These are phyloP conservation scores for Gadus chalcogrammus DNA, from an alignment of 2,113 vertebrate species.

Conservation along the genomic window DNA sequence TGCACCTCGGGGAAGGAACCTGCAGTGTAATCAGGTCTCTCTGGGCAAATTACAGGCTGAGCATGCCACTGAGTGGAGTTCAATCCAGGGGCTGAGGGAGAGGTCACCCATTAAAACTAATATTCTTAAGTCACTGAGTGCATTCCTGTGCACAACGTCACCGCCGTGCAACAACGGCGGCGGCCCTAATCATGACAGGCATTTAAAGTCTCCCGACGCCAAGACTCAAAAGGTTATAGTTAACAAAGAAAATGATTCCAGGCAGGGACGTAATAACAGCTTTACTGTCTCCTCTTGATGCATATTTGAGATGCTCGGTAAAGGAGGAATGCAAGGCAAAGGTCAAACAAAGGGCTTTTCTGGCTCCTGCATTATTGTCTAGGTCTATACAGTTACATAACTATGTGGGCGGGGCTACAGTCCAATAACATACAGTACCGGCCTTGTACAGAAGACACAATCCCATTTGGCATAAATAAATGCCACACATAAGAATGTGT, in stretches of 20 bases:
- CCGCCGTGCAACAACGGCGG: slow-evolving; percentile 18
- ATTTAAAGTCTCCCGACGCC: slow-evolving; percentile 23
- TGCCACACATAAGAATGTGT: no score
- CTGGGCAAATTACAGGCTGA: slow-evolving; percentile 66
- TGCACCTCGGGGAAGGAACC: slow-evolving; percentile 41
- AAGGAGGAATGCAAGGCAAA: slow-evolving; percentile 53
- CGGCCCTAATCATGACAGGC: slow-evolving; percentile 40
- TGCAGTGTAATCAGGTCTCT: slow-evolving; percentile 51
- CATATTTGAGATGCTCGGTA: slow-evolving; percentile 51
- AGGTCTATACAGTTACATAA: slow-evolving; percentile 18
- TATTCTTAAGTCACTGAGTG: slow-evolving; percentile 50
- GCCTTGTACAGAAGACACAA: neutral
- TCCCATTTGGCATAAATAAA: no score
- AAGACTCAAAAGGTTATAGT: slow-evolving; percentile 27
- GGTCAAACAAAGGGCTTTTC: slow-evolving; percentile 16
- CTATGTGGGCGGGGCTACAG: slow-evolving; percentile 28
- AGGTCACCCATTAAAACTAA: slow-evolving; percentile 60
- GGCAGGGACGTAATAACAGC: slow-evolving; percentile 51
- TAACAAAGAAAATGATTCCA: slow-evolving; percentile 47
- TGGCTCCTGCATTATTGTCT: slow-evolving; percentile 8
- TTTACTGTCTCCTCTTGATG: slow-evolving; percentile 34
- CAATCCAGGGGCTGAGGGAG: slow-evolving; percentile 42
- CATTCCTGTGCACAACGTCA: slow-evolving; percentile 54
- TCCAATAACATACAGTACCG: slow-evolving; percentile 26
- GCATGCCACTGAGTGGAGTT: slow-evolving; percentile 51